Evolutionary conservation across 2,113 vertebrate genomes (phyloP).

Genomic region (Cacatua alba): DNA sequence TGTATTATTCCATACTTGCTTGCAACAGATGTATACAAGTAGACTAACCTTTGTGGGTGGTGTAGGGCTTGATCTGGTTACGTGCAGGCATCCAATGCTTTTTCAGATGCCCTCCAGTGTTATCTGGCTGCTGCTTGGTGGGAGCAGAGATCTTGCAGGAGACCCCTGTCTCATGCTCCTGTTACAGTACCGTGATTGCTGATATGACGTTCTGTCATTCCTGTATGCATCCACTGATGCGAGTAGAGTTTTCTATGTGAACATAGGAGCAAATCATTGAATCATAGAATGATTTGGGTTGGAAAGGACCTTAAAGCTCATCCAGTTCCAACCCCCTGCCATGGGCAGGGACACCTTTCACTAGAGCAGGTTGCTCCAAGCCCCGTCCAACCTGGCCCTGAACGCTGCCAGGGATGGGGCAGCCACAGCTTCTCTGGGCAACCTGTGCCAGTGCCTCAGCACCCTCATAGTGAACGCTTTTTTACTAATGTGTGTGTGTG

Average conservation of each 20-base stretch:
- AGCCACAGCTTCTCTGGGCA: neutral
- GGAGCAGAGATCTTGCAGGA: neutral
- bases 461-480: neutral
- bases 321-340: neutral
- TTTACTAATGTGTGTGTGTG: neutral
- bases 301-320: neutral
- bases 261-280: neutral
- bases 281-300: neutral
- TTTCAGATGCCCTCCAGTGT: neutral
- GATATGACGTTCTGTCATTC: neutral
- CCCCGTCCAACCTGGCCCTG: neutral
- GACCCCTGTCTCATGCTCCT: neutral
- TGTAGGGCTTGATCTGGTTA: neutral
- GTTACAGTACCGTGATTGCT: fast-evolving
- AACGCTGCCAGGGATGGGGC: neutral
- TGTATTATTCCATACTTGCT: neutral
- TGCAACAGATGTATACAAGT: no score
- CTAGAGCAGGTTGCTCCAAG: neutral
- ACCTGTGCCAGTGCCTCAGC: neutral
- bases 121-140: fast-evolving
- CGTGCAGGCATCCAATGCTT: neutral
- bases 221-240: neutral
- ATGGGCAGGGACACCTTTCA: neutral
- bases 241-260: neutral
- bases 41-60: neutral